These are phyloP conservation scores for Bufotes viridis DNA, from an alignment of 2,797 vertebrate species.

Conservation along the genomic window DNA sequence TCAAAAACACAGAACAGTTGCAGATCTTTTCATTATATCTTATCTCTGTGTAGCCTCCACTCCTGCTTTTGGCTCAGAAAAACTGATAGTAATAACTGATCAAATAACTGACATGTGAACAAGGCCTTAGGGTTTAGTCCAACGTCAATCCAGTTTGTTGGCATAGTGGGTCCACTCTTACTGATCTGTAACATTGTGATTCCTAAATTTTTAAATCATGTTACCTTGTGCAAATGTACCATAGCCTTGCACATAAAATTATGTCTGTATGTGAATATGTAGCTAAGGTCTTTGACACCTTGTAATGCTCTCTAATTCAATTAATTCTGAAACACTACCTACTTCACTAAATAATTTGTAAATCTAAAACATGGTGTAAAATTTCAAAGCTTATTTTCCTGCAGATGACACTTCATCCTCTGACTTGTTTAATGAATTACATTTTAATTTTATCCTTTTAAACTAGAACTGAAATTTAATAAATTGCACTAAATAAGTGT, in stretches of 20 bases:
- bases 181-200: too few relatives aligned
- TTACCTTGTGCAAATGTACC: too few relatives aligned
- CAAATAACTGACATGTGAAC: too few relatives aligned
- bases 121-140: too few relatives aligned
- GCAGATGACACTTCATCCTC: conserved; percentile 1
- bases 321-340: background rate
- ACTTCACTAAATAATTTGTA: background rate
- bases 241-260: background rate
- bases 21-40: too few relatives aligned
- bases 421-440: background rate
- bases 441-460: background rate
- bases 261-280: background rate
- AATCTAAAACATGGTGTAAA: background rate
- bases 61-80: too few relatives aligned
- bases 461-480: background rate
- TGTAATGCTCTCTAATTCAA: background rate
- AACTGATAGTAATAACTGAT: too few relatives aligned
- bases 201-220: too few relatives aligned
- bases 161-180: too few relatives aligned
- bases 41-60: too few relatives aligned
- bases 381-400: background rate
- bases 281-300: background rate
- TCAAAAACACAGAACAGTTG: too few relatives aligned
- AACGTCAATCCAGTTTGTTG: too few relatives aligned
- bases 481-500: background rate